Evolutionary conservation across 2,888 invertebrate species (phyloP).

Genomic region (Harpalus rubripes): DNA sequence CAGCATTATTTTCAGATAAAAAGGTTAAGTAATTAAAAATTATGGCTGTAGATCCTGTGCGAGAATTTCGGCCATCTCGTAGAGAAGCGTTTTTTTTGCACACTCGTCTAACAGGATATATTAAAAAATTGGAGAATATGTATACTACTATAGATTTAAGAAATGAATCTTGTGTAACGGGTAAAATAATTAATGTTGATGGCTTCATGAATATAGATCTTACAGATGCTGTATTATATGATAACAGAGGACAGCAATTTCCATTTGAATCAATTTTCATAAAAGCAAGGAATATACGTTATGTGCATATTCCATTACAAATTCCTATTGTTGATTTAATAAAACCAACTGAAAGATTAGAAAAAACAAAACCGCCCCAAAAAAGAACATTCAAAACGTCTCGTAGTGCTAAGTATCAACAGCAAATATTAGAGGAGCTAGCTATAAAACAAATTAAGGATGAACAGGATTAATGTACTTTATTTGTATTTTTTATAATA

Average conservation of each 20-base stretch:
- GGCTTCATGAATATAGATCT: conserved; percentile 86
- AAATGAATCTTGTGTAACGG: conserved; percentile 83
- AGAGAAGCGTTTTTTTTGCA: conserved; percentile 77
- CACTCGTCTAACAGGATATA: conserved; percentile 82
- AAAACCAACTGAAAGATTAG: conserved; percentile 6
- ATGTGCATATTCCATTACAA: conserved; percentile 83
- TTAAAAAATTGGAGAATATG: conserved; percentile 81
- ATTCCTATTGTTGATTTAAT: conserved; percentile 71
- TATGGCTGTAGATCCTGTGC: conserved; percentile 25
- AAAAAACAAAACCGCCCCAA: conserved; percentile 42
- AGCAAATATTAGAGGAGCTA: conserved; percentile 77
- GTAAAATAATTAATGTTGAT: conserved; percentile 82
- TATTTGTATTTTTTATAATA: neutral
- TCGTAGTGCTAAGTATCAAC: conserved; percentile 79
- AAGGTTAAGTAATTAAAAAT: conserved; percentile 30
- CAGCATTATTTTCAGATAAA: conserved; percentile 13
- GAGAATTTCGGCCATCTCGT: conserved; percentile 7
- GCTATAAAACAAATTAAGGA: conserved; percentile 25
- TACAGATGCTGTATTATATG: conserved; percentile 82
- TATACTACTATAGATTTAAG: conserved; percentile 83
- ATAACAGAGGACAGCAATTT: conserved; percentile 81
- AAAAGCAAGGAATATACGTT: conserved; percentile 83
- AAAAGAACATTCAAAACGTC: conserved; percentile 78
- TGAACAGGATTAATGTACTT: neutral
- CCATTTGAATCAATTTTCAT: conserved; percentile 83